Conservation (phyloP, 2,888 invertebrate genomes). For the Euclidia mi region DNA sequence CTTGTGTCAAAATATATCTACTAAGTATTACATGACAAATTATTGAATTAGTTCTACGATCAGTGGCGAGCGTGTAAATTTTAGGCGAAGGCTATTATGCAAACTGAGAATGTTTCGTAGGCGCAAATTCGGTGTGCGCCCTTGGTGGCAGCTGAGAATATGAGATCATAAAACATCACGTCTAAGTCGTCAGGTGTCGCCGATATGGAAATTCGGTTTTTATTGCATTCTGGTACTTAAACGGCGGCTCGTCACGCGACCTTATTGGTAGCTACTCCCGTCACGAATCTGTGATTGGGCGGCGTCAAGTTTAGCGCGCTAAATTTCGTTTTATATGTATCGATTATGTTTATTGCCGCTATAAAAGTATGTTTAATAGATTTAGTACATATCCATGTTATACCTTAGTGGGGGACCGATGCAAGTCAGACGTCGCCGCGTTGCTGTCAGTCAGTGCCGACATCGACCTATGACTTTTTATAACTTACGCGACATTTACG, state of each 20-base stretch:
- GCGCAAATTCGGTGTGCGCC: conserved; percentile 54
- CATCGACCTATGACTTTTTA: too few species aligned
- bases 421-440: too few species aligned
- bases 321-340: conserved; percentile 30
- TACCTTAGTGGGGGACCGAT: conserved; percentile 7
- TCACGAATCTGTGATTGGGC: conserved; percentile 30
- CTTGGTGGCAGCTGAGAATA: conserved; percentile 52
- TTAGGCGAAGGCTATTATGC: conserved; percentile 60
- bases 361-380: not conserved
- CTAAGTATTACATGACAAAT: conserved; percentile 54
- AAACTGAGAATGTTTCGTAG: conserved; percentile 55
- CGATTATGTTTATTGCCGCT: conserved; percentile 21
- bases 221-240: conserved; percentile 28
- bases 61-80: conserved; percentile 39
- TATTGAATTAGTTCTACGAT: conserved; percentile 49
- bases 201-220: conserved; percentile 38
- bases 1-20: conserved; percentile 11
- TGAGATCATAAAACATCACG: conserved; percentile 45
- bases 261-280: conserved; percentile 18
- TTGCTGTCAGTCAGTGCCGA: too few species aligned
- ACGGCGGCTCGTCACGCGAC: conserved; percentile 34
- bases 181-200: conserved; percentile 38
- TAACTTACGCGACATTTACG: too few species aligned
- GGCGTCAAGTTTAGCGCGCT: conserved; percentile 32
- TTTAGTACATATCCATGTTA: conserved; percentile 1